Percentiles rank a stretch among this genome's conserved stretches.
phyloP scores from a whole-genome alignment of 2,888 invertebrate species.

The Dorcus hopei region DNA sequence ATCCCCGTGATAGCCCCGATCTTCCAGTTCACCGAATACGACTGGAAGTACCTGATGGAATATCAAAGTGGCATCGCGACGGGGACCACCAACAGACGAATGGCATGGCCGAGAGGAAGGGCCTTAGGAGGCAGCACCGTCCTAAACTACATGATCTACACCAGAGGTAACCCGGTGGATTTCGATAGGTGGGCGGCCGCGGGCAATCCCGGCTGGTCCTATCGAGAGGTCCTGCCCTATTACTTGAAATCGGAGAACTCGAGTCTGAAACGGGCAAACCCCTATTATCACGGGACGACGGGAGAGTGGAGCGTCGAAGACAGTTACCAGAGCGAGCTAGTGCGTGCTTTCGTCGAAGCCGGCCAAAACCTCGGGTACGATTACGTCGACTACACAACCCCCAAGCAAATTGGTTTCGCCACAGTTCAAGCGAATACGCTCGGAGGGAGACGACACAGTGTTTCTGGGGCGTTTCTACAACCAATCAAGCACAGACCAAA shows the following conservation, averaged over 20 bases:
- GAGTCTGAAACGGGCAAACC: conserved; percentile 36
- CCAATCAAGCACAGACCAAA: conserved; percentile 55
- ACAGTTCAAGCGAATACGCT: conserved; percentile 50
- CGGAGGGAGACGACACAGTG: conserved; percentile 55
- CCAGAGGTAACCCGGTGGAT: conserved; percentile 67
- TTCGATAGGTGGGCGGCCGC: conserved; percentile 63
- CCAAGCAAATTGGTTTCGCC: conserved; percentile 45
- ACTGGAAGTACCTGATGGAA: conserved; percentile 57
- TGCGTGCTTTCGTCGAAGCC: conserved; percentile 41
- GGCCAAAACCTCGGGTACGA: conserved; percentile 48
- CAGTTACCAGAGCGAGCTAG: conserved; percentile 51
- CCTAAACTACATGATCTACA: conserved; percentile 69
- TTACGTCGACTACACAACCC: conserved; percentile 48
- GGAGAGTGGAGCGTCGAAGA: conserved; percentile 64
- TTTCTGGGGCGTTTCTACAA: conserved; percentile 59
- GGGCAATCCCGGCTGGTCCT: conserved; percentile 67
- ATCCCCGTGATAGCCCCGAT: conserved; percentile 51
- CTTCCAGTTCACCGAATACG: conserved; percentile 52
- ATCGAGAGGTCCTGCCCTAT: conserved; percentile 49
- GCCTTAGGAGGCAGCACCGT: conserved; percentile 59
- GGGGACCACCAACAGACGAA: conserved; percentile 28
- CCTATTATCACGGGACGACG: conserved; percentile 57
- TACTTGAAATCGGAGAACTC: conserved; percentile 52
- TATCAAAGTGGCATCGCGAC: conserved; percentile 8
- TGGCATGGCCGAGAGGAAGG: conserved; percentile 58